These are phyloP conservation scores for Zosterops pallidus DNA, from an alignment of 2,113 vertebrate species.

Conservation along the genomic window DNA sequence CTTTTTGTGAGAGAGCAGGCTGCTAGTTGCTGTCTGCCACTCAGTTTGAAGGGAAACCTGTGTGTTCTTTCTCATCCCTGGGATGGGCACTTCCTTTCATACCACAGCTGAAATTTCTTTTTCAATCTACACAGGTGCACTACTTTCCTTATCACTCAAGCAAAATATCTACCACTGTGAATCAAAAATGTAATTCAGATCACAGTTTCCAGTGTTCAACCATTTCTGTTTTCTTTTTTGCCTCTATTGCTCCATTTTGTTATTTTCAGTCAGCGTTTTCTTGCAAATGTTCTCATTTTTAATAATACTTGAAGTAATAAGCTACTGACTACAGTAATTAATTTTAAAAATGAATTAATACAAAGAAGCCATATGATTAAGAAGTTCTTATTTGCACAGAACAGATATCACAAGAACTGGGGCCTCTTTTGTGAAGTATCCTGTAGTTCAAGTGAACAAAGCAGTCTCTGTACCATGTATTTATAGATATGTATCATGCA, in stretches of 20 bases:
- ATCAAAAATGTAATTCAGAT: neutral
- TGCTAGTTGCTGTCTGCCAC: neutral
- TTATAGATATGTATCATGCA: neutral
- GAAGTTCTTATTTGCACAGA: neutral
- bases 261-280: neutral
- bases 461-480: neutral
- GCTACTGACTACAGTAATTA: neutral
- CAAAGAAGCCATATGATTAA: neutral
- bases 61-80: neutral
- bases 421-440: neutral
- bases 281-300: neutral
- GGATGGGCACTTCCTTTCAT: neutral
- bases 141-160: neutral
- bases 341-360: slow-evolving; percentile 1
- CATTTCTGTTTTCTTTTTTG: neutral
- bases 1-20: neutral
- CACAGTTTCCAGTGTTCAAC: neutral
- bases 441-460: neutral
- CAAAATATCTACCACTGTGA: neutral
- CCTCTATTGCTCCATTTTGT: neutral
- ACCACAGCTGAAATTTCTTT: neutral
- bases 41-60: neutral
- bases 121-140: neutral
- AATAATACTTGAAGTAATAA: neutral
- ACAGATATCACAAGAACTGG: neutral